These are phyloP conservation scores for Drosophila punjabiensis DNA, from an alignment of 1,140 invertebrate genomes.

Conservation along the genomic window DNA sequence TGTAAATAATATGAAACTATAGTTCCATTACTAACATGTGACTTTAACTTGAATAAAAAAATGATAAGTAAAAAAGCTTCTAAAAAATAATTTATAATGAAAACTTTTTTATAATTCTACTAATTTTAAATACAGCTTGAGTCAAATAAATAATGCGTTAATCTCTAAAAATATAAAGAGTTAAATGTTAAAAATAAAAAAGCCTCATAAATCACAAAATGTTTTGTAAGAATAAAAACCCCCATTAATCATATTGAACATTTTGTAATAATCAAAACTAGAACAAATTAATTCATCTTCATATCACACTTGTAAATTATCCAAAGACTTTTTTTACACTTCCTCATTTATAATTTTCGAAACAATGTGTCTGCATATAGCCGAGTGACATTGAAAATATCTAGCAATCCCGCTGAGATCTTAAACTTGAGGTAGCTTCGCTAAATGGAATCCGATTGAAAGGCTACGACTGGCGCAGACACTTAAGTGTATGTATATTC, in stretches of 20 bases:
- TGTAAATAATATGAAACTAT: not conserved
- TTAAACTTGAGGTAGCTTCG: slow-evolving; percentile 21
- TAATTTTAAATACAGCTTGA: no score
- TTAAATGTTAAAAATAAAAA: not conserved
- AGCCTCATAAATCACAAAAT: not conserved
- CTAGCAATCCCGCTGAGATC: slow-evolving; percentile 17
- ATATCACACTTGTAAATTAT: not conserved
- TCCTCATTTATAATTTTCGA: slow-evolving; percentile 2
- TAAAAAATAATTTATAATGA: no score
- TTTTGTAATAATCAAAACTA: slow-evolving; percentile 1
- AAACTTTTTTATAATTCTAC: no score
- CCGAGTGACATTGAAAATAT: slow-evolving; percentile 30
- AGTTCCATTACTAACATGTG: not conserved
- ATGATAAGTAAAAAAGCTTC: not conserved
- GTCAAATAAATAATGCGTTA: no score
- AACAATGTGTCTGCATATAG: slow-evolving; percentile 19
- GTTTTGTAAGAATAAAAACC: not conserved
- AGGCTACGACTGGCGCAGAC: slow-evolving; percentile 16
- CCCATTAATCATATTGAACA: not conserved
- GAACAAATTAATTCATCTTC: not conserved
- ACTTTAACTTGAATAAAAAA: not conserved
- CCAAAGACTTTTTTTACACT: not conserved
- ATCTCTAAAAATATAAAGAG: no score
- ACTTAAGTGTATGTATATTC: slow-evolving; percentile 12
- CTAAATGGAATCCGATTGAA: slow-evolving; percentile 39